Base-by-base conservation (phyloP, 1,140 invertebrate species). In the Ceratosolen solmsi region DNA sequence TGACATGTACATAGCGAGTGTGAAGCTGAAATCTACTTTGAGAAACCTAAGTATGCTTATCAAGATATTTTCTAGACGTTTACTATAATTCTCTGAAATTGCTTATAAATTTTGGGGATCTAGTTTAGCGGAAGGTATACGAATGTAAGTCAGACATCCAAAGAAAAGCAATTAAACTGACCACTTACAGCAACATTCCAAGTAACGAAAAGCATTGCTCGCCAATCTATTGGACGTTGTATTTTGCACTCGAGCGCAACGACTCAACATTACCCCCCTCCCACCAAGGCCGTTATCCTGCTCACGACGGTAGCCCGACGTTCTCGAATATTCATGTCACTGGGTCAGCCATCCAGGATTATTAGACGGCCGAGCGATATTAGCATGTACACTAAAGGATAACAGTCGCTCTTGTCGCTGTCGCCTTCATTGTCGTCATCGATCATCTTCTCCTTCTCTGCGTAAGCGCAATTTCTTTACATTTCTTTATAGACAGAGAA, bases 331-430 rank as follows among this genome's bases (percentile, higher is more conserved):
- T 78, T 46, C 58, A 73, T 82, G 81, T 82, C 81, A 82, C 68
- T 79, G 70, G 75, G 81, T 82, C 81, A 79, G 49, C 46, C 68
- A 63, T 82, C 68, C 75, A 73, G 75, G 68, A 82, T 82, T 72
- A 76, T 68, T 68, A 68, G 63, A 20, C 36, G 20, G 5, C 63
- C 17, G 33, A 38, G 22, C n/a, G 56, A n/a, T 33, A 25, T 46
- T 22, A 30, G 41, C 13, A 63, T 65, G 46, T 75, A 60, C 30
- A n/a, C 0, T 41, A 38, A 33, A 70, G 49, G 33, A 80, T 80
- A 68, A 71, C n/a, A 54, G 25, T 11, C 30, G 11, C 1, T 0
- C 4, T 36, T 54, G 51, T 20, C 51, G 20, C 20, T 15, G 51
- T 11, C 33, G 38, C 8, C 22, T 7, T 68, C 36, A 1, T 46